Evolutionary conservation across 1,140 invertebrate species (phyloP), one percentile per base, ranked within the genome.

Genomic region (Drosophila kikkawai): DNA sequence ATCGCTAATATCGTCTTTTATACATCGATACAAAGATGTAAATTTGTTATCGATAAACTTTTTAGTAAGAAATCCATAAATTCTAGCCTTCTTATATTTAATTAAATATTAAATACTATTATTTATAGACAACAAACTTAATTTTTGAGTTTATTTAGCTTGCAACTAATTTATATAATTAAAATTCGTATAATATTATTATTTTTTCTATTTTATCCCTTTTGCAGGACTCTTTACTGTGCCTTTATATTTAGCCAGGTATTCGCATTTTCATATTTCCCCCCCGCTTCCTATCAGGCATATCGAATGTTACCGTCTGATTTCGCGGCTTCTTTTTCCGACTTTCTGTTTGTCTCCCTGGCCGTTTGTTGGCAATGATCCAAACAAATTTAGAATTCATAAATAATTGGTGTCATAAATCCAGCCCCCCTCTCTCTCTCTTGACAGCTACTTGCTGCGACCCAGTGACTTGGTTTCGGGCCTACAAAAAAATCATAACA

Each of bases 361-460:
- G 53, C 69, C 65, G 74, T 63, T 41, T 63, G 45, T n/a, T 87
- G 83, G 83, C 83, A 87, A 70, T 71, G 76, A 69, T 80, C 84
- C 83, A 87, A 87, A 88, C 84, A 88, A 88, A 87, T 84, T 87
- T 87, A 56, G 85, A 84, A 87, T 87, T 87, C 84, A 87, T 87
- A 87, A 87, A 88, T 88, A 88, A 88, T 88, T 88, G 84, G 77
- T 88, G 84, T 88, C 84, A 88, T 88, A 88, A 88, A 88, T 86
- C 50, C 60, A 39, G 13, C 34, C 41, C 68, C 41, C 51, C 4
- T 0, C 45, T 5, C 4, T 12, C 15, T 12, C 36, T 29, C 34
- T 45, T 44, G 58, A 48, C 51, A 39, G 57, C 50, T 56, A n/a
- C 53, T 74, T 44, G 61, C 76, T 50, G 65, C 80, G 84, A 84